Evolutionary conservation across 2,113 vertebrate genomes (phyloP), one percentile per base, ranked within the genome.

Genomic region (Alosa alosa): DNA sequence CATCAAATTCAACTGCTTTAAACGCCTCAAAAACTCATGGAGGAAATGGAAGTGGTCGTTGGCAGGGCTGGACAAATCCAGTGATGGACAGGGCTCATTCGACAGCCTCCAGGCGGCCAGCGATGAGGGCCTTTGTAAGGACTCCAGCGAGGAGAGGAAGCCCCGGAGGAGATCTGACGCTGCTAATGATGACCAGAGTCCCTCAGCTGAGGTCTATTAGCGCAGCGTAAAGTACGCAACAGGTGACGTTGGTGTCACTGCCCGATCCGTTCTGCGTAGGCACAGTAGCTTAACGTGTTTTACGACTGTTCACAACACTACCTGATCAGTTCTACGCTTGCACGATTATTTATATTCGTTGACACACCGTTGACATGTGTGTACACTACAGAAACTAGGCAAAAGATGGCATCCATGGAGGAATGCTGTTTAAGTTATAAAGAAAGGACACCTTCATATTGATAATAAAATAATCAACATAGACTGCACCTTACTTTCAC

Each of bases 91-190:
- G 7, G 93, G 92, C 87, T 95, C 95, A 0, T 96, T 95, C 57
- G 95, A 96, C 92, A 97, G 96, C 84, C 92, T 96, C 87, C 93
- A 95, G 0, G 94, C 93, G 0, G 94, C 93, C 90, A 96, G 94
- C 0, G 95, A 98, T 41, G 96, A 96, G 0, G 92, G 93, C 1
- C 94, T 96, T 1, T 95, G 94, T 45, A 91, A 91, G 7, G 93
- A 95, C 0, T 92, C 91, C 1, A 93, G 89, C 49, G 94, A 90
- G 0, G 91, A 94, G 8, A 90, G 88, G 78, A 94, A 92, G 88
- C 89, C 91, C 83, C 85, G 88, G 3, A 89, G 93, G 10, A 93
- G 91, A 86, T 89, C 90, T 83, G 95, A 96, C 7, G 88, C 94
- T 11, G 88, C 94, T 11, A 94, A 92, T 84, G 83, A 87, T 0